These are phyloP conservation scores for Phania funesta DNA, from an alignment of 2,888 invertebrate genomes.

Conservation along the genomic window DNA sequence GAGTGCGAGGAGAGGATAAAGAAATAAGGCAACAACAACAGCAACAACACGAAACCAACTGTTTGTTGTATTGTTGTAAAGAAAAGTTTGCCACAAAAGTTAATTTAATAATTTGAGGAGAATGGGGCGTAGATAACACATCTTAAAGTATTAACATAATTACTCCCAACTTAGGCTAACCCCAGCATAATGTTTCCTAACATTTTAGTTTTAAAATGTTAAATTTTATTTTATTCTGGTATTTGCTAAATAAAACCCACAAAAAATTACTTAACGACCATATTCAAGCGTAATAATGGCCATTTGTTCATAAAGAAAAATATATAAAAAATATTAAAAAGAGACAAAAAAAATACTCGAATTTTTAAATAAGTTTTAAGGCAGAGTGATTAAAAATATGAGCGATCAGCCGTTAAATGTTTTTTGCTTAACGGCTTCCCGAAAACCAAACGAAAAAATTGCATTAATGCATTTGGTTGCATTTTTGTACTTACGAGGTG, in stretches of 20 bases:
- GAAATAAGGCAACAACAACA: slow-evolving; percentile 8
- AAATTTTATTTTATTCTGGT: not conserved
- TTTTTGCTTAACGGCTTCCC: slow-evolving; percentile 71
- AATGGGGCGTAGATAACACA: slow-evolving; percentile 65
- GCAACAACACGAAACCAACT: not conserved
- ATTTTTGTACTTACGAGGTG: slow-evolving; percentile 35
- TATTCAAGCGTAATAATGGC: slow-evolving; percentile 6
- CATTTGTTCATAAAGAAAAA: not conserved
- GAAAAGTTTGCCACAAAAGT: slow-evolving; percentile 13
- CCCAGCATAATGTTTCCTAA: not conserved
- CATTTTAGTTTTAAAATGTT: not conserved
- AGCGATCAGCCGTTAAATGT: slow-evolving; percentile 80
- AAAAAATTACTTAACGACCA: slow-evolving; percentile 5
- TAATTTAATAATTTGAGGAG: slow-evolving; percentile 58
- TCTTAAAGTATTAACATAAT: slow-evolving; percentile 60
- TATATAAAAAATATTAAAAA: slow-evolving; percentile 2
- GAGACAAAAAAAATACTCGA: not conserved
- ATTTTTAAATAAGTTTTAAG: slow-evolving; percentile 69
- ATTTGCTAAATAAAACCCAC: not conserved
- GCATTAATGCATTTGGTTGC: slow-evolving; percentile 27
- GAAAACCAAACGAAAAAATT: slow-evolving; percentile 23
- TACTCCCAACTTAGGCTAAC: not conserved
- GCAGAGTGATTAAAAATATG: slow-evolving; percentile 80
- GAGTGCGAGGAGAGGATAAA: slow-evolving; percentile 18
- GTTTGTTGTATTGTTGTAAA: not conserved